Evolutionary conservation across 1,140 invertebrate genomes (phyloP).

Genomic region (Drosophila kikkawai): DNA sequence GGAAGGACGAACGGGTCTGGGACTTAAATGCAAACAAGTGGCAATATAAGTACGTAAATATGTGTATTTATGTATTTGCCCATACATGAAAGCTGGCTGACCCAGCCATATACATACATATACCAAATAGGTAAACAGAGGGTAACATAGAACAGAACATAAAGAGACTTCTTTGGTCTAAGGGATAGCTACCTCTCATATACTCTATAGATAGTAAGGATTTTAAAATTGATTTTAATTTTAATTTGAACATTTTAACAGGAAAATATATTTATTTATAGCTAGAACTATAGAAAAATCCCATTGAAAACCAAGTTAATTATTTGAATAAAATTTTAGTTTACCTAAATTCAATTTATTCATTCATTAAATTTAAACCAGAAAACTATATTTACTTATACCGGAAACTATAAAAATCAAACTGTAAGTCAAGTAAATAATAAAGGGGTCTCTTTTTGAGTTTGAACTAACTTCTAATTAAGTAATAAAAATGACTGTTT

Average conservation of each 20-base stretch:
- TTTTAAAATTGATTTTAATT: too few relatives aligned
- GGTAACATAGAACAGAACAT: slow-evolving; percentile 8
- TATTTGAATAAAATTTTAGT: too few relatives aligned
- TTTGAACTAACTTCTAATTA: neutral
- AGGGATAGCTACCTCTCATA: neutral
- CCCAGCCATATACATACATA: slow-evolving; percentile 25
- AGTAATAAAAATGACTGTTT: neutral
- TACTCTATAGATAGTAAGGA: neutral
- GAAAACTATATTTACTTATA: neutral
- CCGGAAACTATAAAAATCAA: too few relatives aligned
- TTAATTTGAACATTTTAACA: neutral
- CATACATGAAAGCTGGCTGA: slow-evolving; percentile 57
- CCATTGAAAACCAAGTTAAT: too few relatives aligned
- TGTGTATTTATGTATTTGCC: slow-evolving; percentile 66
- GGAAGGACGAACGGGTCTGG: slow-evolving; percentile 4
- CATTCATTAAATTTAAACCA: neutral
- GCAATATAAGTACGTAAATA: slow-evolving; percentile 40
- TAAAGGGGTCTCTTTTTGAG: neutral
- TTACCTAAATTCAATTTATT: too few relatives aligned
- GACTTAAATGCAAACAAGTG: slow-evolving; percentile 43
- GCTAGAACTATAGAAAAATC: too few relatives aligned
- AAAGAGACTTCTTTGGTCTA: neutral
- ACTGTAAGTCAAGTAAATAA: neutral
- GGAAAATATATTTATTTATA: too few relatives aligned
- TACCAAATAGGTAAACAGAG: slow-evolving; percentile 32